Conservation (phyloP, 2,888 invertebrate species). For the Aphrophora alni region DNA sequence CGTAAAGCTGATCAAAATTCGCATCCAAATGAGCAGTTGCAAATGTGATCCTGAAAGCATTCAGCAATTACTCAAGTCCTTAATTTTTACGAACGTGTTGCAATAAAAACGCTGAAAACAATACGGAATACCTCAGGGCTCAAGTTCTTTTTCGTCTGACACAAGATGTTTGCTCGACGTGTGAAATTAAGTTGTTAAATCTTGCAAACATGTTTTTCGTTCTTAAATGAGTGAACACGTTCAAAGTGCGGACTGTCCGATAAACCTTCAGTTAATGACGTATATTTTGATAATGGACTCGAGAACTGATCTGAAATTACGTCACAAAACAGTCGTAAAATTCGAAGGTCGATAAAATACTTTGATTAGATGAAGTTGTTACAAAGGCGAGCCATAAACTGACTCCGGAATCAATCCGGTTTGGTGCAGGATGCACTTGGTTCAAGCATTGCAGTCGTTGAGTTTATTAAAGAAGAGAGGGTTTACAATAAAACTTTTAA, state of each 20-base stretch:
- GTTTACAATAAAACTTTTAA: too few relatives aligned
- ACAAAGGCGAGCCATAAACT: background rate
- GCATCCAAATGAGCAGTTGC: too few relatives aligned
- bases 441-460: too few relatives aligned
- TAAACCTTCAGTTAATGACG: background rate
- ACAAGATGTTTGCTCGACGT: background rate
- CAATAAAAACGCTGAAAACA: background rate
- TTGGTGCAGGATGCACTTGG: background rate
- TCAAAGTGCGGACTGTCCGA: background rate
- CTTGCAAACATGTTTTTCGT: background rate
- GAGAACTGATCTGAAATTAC: background rate
- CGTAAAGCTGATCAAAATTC: too few relatives aligned
- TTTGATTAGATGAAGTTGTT: background rate
- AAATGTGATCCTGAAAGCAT: too few relatives aligned
- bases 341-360: background rate
- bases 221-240: background rate
- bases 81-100: background rate
- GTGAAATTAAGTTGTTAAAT: background rate
- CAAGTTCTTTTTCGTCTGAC: background rate
- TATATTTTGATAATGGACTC: conserved; percentile 3
- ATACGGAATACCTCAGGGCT: too few relatives aligned
- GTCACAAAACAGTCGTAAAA: background rate
- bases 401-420: background rate
- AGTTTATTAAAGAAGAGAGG: too few relatives aligned
- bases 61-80: background rate